phyloP scores from a whole-genome alignment of 2,888 invertebrate genomes.

The Neuroscelio doddi region DNA sequence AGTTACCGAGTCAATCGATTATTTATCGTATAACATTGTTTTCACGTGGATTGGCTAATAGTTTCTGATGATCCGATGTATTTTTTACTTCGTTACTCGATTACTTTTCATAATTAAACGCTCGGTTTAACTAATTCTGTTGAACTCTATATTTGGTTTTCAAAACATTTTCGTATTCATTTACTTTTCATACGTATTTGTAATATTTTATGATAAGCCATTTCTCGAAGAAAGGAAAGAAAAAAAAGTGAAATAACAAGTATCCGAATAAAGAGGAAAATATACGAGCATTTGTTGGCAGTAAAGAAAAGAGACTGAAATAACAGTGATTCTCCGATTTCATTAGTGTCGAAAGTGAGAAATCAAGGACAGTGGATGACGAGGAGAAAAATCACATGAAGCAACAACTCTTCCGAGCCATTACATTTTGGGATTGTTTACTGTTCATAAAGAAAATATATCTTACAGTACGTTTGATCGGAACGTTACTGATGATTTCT shows the following conservation, averaged over 20 bases:
- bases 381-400: constrained; percentile 7
- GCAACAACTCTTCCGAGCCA: neutral
- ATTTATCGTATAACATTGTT: too few species aligned
- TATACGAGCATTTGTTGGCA: neutral
- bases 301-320: constrained; percentile 1
- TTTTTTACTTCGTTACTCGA: too few species aligned
- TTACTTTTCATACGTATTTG: too few species aligned
- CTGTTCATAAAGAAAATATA: constrained; percentile 7
- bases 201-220: too few species aligned
- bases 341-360: constrained; percentile 7
- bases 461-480: neutral
- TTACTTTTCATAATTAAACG: too few species aligned
- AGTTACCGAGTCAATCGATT: too few species aligned
- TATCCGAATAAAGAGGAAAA: neutral
- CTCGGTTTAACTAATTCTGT: too few species aligned
- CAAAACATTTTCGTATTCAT: too few species aligned
- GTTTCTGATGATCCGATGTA: too few species aligned
- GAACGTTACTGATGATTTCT: neutral
- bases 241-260: neutral
- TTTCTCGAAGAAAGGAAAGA: neutral
- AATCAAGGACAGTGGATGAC: constrained; percentile 6
- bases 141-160: too few species aligned
- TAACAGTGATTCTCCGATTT: constrained; percentile 9
- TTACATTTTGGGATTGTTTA: constrained; percentile 1
- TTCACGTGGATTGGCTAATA: too few species aligned